Evolutionary conservation across 2,797 vertebrate species (phyloP).

Genomic region (Notamacropus eugenii): DNA sequence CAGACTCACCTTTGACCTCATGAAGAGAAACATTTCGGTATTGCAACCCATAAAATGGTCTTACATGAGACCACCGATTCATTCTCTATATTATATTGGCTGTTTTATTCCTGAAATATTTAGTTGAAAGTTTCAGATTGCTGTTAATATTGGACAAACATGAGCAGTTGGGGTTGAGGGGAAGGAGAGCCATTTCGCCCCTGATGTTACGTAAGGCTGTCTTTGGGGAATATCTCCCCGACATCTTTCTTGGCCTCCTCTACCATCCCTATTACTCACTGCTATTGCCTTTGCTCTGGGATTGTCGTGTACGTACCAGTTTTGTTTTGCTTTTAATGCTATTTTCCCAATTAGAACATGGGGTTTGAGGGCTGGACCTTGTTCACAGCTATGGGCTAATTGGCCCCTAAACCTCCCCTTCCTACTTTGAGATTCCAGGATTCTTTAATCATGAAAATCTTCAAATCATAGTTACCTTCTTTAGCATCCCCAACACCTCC

Average conservation of each 20-base stretch:
- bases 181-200: not conserved
- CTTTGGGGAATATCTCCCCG: not conserved
- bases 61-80: slow-evolving; percentile 58
- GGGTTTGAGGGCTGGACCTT: not conserved
- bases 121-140: slow-evolving; percentile 72
- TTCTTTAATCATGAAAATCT: not conserved
- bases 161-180: not conserved
- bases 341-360: not conserved
- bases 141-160: slow-evolving; percentile 61
- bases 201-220: not conserved
- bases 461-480: not conserved
- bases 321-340: not conserved
- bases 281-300: not conserved
- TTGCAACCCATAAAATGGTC: slow-evolving; percentile 69
- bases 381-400: not conserved
- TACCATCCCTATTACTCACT: not conserved
- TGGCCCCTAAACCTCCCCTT: not conserved
- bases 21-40: slow-evolving; percentile 69
- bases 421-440: not conserved
- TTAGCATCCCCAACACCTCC: not conserved
- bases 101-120: slow-evolving; percentile 76
- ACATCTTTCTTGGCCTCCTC: not conserved
- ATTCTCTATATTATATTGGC: slow-evolving; percentile 71
- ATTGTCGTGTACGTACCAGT: not conserved
- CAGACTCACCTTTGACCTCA: slow-evolving; percentile 76